Conservation (phyloP, 1,140 invertebrate species). For the Cotesia typhae region DNA sequence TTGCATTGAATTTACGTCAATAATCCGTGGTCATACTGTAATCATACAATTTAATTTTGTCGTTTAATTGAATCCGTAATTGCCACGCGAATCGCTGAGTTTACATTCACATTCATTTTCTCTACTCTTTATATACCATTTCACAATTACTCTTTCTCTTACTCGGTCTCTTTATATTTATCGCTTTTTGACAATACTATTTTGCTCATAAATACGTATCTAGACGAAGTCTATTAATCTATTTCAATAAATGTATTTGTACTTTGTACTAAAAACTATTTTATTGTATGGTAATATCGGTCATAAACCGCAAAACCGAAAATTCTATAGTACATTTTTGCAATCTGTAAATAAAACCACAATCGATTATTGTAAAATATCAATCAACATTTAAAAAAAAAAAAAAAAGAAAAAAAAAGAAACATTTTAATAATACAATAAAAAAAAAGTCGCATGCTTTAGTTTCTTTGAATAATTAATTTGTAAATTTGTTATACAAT, state of each 20-base stretch:
- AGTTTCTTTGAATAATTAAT: slow-evolving; percentile 3
- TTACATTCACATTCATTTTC: slow-evolving; percentile 8
- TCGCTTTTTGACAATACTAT: too few relatives aligned
- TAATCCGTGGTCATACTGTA: slow-evolving; percentile 23
- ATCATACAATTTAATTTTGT: slow-evolving; percentile 28
- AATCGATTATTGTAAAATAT: background rate
- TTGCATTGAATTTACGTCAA: slow-evolving; percentile 16
- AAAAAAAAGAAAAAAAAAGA: background rate
- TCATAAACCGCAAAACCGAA: slow-evolving; percentile 19
- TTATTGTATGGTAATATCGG: slow-evolving; percentile 14
- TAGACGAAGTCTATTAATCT: slow-evolving; percentile 10
- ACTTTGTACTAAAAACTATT: slow-evolving; percentile 9
- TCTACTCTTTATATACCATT: slow-evolving; percentile 3
- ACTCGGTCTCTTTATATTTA: background rate
- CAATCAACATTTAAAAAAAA: background rate
- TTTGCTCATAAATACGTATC: too few relatives aligned
- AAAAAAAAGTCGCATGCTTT: background rate
- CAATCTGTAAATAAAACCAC: background rate
- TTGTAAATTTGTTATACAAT: slow-evolving; percentile 11
- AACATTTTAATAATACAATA: background rate
- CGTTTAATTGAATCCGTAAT: slow-evolving; percentile 30
- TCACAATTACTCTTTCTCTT: background rate
- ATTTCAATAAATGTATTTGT: slow-evolving; percentile 5
- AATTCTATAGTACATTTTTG: background rate
- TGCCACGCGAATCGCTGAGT: slow-evolving; percentile 19